Evolutionary conservation across 2,113 vertebrate genomes (phyloP), one percentile per base, ranked within the genome.

Genomic region (Grallaria varia): DNA sequence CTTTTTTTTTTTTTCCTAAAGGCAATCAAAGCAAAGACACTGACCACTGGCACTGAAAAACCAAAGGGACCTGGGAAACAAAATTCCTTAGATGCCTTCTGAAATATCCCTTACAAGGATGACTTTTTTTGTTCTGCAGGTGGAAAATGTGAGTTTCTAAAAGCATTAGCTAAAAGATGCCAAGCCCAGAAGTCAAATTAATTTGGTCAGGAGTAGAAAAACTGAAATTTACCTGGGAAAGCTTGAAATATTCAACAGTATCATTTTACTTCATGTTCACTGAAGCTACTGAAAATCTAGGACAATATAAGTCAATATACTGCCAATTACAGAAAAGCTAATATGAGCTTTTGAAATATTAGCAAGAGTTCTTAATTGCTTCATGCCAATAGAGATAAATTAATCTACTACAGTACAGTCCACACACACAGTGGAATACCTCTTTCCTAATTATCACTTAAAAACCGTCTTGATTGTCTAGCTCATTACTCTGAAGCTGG

Each of bases 391-490:
- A 79, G 14, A 77, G 59, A 93, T 59, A 93, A 76, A 91, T 67
- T 91, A 83, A 77, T 84, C 55, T 69, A 91, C 55, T 62, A 84
- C 63, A 89, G 45, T 74, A 94, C 96, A 96, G 93, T 49, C 94
- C 39, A 82, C 73, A 78, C 28, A 74, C 67, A 88, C 5, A 84
- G 60, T 50, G 96, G 89, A 91, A 77, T 88, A 76, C 56, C n/a
- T 86, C 74, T 94, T 96, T 69, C 72, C 76, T 89, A 96, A 82
- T 83, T 68, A 86, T 72, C 50, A 71, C 33, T 90, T 89, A 84
- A 93, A 91, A 76, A 84, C 84, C 56, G 83, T 87, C 71, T 62
- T 82, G 39, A 73, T 91, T 93, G n/a, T 93, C 62, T 91, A 91
- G 27, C 66, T 96, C 87, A 89, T 96, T 93, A 96, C 35, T 77